Evolutionary conservation across 2,797 vertebrate genomes (phyloP), one percentile per base, ranked within the genome.

Genomic region (Sebastes kiyomatsui): DNA sequence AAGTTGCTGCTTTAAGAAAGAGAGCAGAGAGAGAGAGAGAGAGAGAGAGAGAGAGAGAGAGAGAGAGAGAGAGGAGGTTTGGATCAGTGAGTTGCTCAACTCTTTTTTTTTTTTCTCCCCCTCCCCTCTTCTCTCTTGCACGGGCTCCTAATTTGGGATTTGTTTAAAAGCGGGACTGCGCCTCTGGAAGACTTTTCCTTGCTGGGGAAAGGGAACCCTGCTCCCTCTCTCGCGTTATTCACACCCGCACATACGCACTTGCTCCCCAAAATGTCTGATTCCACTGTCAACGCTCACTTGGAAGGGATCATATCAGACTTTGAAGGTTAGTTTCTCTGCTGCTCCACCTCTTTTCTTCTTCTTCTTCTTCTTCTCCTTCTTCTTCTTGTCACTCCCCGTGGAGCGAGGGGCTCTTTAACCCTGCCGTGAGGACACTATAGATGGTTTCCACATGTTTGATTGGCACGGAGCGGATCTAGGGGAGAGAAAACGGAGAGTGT

Each of bases 241-340:
- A 80, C 67, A 77, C 58, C 49, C 46, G 10, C 68, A 81, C 67
- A 78, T 28, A 83, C 69, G 91, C 84, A 88, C 86, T 67, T 70
- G 73, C 82, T 84, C 49, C 78, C 72, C 79, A 96, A 96, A 92
- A 99, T 99, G 98, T 97, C 97, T 90, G 98, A 99, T 95, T 97
- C 97, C 85, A 96, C 96, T 94, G 97, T 98, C 92, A 99, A 98
- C 95, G 97, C 97, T 87, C 98, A 99, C 96, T 97, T 99, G 97
- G 98, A 99, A 90, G 98, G 98, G 90, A 99, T 99, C 95, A 98
- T 99, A 94, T 99, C 97, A 91, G 98, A 99, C 94, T 99, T 99
- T 94, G 98, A 99, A 98, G 98, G 98, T 98, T 95, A 94, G 97
- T 97, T 74, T 65, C 38, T 86, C 68, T 77, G 67, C 71, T 64